phyloP scores from a whole-genome alignment of 2,797 vertebrate genomes.

The Lagorchestes hirsutus region DNA sequence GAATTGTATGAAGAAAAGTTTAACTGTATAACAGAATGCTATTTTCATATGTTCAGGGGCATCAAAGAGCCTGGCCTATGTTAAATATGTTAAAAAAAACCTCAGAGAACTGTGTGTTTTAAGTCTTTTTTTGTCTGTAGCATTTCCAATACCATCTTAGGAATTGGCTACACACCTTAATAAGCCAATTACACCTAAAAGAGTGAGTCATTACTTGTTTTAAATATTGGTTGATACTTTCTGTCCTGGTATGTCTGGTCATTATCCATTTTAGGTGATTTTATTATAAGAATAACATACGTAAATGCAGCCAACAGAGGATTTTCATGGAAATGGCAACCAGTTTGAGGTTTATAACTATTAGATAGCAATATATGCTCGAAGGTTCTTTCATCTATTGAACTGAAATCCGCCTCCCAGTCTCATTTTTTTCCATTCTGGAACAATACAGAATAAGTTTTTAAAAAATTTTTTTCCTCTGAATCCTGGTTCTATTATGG shows the following conservation, averaged over 20 bases:
- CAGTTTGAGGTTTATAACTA: background rate
- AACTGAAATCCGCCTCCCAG: background rate
- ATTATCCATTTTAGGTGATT: background rate
- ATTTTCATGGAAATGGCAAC: background rate
- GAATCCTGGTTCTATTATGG: background rate
- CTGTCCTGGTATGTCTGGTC: background rate
- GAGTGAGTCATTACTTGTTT: background rate
- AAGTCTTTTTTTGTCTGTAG: constrained; percentile 4
- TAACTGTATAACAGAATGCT: background rate
- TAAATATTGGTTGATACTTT: background rate
- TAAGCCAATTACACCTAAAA: constrained; percentile 5
- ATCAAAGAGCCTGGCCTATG: fast-evolving
- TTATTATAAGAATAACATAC: background rate
- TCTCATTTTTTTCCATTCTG: background rate
- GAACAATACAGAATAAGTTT: background rate
- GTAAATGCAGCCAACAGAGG: background rate
- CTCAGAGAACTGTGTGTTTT: background rate
- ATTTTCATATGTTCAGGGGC: background rate
- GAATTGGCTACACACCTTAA: constrained; percentile 1
- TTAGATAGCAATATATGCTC: background rate
- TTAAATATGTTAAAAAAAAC: constrained; percentile 20
- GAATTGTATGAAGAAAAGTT: background rate
- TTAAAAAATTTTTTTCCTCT: background rate
- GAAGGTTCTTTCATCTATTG: background rate
- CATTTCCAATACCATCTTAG: background rate